Evolutionary conservation across 1,140 invertebrate genomes (phyloP).

Genomic region (Hetaerina americana): DNA sequence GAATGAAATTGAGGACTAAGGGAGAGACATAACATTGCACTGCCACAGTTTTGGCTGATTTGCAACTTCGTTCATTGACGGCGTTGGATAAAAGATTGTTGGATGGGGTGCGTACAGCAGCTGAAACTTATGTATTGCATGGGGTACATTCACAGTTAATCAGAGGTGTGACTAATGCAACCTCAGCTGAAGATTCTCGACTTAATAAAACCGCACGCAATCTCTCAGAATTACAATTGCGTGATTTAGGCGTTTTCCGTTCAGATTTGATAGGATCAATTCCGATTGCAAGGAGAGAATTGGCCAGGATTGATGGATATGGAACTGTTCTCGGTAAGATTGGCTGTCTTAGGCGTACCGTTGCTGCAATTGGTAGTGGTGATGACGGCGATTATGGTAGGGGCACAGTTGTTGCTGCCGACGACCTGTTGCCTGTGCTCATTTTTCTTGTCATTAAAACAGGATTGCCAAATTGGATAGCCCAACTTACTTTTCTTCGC

Average conservation of each 20-base stretch:
- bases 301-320: constrained; percentile 53
- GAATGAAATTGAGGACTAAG: too few species aligned
- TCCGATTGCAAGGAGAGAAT: constrained; percentile 53
- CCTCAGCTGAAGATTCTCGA: constrained; percentile 49
- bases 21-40: too few species aligned
- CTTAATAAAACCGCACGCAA: constrained; percentile 73
- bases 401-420: constrained; percentile 44
- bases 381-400: constrained; percentile 15
- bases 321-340: constrained; percentile 65
- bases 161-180: constrained; percentile 47
- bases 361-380: constrained; percentile 40
- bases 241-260: constrained; percentile 52
- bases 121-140: constrained; percentile 68
- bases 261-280: constrained; percentile 48
- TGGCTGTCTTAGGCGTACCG: constrained; percentile 54
- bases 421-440: constrained; percentile 66
- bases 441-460: constrained; percentile 69
- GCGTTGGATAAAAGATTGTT: constrained; percentile 40
- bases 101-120: constrained; percentile 49
- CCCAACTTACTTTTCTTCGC: constrained; percentile 63
- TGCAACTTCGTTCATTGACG: constrained; percentile 44
- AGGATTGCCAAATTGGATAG: constrained; percentile 66
- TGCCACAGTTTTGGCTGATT: constrained; percentile 48
- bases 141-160: constrained; percentile 54
- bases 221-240: constrained; percentile 50